A percentile compares a stretch with the other conserved stretches of the same genome.
phyloP scores from a whole-genome alignment of 2,797 vertebrate species.

The Accipiter superciliosus region DNA sequence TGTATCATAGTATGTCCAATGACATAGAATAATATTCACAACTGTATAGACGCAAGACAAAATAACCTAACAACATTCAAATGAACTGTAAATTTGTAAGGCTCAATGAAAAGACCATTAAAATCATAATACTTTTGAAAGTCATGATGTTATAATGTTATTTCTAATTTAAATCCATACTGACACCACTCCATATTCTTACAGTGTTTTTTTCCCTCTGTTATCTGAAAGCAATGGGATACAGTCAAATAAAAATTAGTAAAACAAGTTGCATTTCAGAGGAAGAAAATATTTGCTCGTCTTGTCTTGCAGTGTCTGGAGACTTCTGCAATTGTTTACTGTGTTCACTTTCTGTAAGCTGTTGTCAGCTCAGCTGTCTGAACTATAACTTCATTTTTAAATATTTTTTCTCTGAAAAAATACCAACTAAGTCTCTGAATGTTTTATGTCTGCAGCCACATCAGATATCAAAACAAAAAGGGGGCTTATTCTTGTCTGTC shows the following conservation, averaged over 20 bases:
- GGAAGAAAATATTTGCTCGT: conserved; percentile 32
- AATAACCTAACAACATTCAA: not conserved
- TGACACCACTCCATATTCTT: not conserved
- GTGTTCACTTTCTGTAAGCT: conserved; percentile 52
- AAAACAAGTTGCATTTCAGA: conserved; percentile 58
- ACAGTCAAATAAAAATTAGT: conserved; percentile 59
- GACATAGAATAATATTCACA: not conserved
- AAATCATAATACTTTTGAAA: not conserved
- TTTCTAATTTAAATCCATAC: not conserved
- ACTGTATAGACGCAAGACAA: not conserved
- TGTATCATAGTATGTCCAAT: not conserved
- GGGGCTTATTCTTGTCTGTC: conserved; percentile 6
- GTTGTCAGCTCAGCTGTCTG: conserved; percentile 69
- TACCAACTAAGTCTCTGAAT: conserved; percentile 13
- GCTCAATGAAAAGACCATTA: not conserved
- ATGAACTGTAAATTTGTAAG: not conserved
- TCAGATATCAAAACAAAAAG: conserved; percentile 26
- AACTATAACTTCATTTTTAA: conserved; percentile 67
- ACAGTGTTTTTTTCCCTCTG: rapidly evolving
- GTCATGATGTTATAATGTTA: not conserved
- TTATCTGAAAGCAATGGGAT: not conserved
- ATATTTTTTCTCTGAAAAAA: conserved; percentile 61
- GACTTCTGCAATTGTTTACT: conserved; percentile 61
- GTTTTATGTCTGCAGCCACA: conserved; percentile 24
- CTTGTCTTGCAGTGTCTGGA: conserved; percentile 53